These are phyloP conservation scores for Dicycla oo DNA, from an alignment of 2,888 invertebrate genomes.

Conservation along the genomic window DNA sequence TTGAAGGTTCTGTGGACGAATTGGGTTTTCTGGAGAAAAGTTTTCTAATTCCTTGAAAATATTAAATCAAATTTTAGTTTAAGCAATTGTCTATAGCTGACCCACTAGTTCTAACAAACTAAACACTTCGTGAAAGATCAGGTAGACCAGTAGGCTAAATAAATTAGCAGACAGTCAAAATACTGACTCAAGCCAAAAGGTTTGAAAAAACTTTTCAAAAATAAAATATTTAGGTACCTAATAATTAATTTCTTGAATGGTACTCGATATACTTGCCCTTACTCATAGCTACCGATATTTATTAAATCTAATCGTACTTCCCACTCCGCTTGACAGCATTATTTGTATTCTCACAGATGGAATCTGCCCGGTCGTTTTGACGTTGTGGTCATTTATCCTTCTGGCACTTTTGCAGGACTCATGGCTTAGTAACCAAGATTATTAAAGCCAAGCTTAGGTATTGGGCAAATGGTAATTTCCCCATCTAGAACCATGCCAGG, in stretches of 20 bases:
- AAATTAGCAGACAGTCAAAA: neutral
- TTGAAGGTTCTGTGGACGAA: slow-evolving; percentile 17
- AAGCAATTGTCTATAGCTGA: neutral
- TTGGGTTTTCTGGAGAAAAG: neutral
- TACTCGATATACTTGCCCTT: neutral
- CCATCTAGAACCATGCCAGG: too few species aligned
- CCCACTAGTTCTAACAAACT: neutral
- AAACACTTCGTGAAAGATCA: neutral
- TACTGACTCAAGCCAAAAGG: neutral
- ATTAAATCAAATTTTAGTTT: neutral
- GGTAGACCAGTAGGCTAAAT: neutral
- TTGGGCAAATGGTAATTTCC: too few species aligned
- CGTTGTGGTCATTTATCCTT: slow-evolving; percentile 12
- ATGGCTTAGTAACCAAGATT: neutral
- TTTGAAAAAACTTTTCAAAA: neutral
- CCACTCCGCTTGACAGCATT: neutral
- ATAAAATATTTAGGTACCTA: neutral
- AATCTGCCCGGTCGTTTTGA: neutral
- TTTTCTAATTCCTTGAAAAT: neutral
- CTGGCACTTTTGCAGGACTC: neutral
- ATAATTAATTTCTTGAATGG: neutral
- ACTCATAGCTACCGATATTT: neutral
- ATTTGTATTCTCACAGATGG: slow-evolving; percentile 12
- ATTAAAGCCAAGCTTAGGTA: neutral
- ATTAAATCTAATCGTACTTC: neutral